Base-by-base conservation (phyloP, 2,888 invertebrate genomes). In the Eueremaeus valkanovi region DNA sequence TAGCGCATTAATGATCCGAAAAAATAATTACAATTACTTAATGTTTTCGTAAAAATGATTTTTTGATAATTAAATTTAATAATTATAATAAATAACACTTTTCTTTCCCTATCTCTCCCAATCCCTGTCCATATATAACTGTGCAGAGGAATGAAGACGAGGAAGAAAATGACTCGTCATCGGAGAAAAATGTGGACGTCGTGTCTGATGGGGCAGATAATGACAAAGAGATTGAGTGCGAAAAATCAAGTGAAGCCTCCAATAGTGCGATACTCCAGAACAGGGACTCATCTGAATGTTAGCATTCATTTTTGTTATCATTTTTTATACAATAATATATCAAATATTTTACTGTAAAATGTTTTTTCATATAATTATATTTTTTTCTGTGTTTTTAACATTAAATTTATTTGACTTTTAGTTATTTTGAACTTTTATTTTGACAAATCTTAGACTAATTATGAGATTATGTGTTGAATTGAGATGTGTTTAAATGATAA, bases 111-210 rank as follows among this genome's bases (percentile, higher is more conserved):
- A n/a, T n/a, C n/a, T n/a, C n/a, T n/a, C n/a, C n/a, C n/a, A n/a
- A n/a, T n/a, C n/a, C n/a, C n/a, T n/a, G n/a, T n/a, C n/a, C n/a
- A n/a, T n/a, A n/a, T n/a, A n/a, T n/a, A n/a, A n/a, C 1, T 31
- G 2, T 58, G 29, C 58, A 58, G 58, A 58, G 58, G 31, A 31
- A 29, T 29, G 58, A 58, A 58, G 58, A 58, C 58, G 70, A 70
- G 27, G 70, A 70, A 1, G 70, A 70, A 24, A 70, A 70, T 27
- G 70, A 70, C 45, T 70, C 70, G 8, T 70, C 70, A 27, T 70
- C 70, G 1, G 70, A 70, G 45, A 70, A 70, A 8, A 70, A 70
- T 70, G 70, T 70, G 18, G 70, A 70, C 27, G 70, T 70, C 27
- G 70, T 70, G 42, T 70, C 70, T 24, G 70, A 70, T 70, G 40